Base-by-base conservation (phyloP, 1,140 invertebrate species). In the Mercenaria mercenaria region DNA sequence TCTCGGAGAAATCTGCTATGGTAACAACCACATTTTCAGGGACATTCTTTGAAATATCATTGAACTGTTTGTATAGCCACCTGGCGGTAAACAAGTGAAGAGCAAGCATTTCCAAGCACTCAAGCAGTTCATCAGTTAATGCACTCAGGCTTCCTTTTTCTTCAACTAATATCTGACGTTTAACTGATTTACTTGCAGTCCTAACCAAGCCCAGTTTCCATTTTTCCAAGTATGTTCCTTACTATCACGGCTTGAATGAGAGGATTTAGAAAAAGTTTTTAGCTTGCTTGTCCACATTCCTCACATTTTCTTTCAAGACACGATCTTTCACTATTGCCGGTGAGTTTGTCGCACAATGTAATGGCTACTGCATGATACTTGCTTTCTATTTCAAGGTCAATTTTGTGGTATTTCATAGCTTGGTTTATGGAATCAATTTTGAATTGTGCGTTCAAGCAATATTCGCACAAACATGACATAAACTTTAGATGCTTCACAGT, bases 301-400 rank as follows among this genome's bases (percentile, higher is more conserved):
- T 88, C 29, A 81, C 86, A 88, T 26, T 88, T 77, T 77, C 80
- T 39, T 37, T 82, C 47, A 0, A 89, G 15, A 50, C 88, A 89
- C 3, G 56, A 29, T 13, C 6, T n/a, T 15, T 83, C 20, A 41
- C 76, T 43, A 23, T 39, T 59, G 26, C 41, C 69, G 29, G 20
- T 29, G 37, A 61, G 26, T 20, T 50, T 0, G 1, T 59, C 32
- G 50, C 87, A 89, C 0, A 82, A 56, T 18, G 59, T 72, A 8
- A 56, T 39, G 0, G 43, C 50, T 20, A 83, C 39, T 8, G 13
- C 26, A 32, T 81, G 0, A 34, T 83, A 83, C 52, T 89, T 89
- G 34, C 50, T 76, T 26, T 74, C 67, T 11, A 89, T 15, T 59
- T 67, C 83, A 1, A 56, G 59, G 11, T 82, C 79, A 15, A 34